Base-by-base conservation (phyloP, 2,113 vertebrate genomes). In the Pedionomus torquatus region DNA sequence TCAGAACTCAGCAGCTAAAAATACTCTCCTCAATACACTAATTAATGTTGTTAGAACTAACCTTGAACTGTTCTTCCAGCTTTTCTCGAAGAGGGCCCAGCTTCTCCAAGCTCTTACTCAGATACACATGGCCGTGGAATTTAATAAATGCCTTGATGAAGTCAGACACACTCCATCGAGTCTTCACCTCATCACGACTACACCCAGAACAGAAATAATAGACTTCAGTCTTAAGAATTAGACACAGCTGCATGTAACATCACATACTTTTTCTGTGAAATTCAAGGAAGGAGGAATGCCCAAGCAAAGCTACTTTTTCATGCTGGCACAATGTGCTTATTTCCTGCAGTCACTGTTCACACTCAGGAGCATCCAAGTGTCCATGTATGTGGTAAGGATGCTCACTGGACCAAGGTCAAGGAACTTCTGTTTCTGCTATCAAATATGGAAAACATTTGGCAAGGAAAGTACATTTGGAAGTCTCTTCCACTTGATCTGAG, bases 81-180 rank as follows among this genome's bases (percentile, higher is more conserved):
- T 98, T 99, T 98, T 99, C 99, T 97, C 99, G 98, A 98, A 99
- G 98, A 71, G 96, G 97, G 93, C 98, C 98, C 97, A 99, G 98
- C 57, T 99, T 99, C 86, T 99, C 99, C 98, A 99, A 97, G 93
- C 98, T 99, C 98, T 99, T 99, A 91, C 99, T 99, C 98, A 99
- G 98, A 97, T 99, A 99, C 81, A 99, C 99, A 66, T 99, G 99
- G 37, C 99, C 99, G n/a, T 99, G 99, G 87, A 99, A 99, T 97
- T 99, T 99, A 98, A 99, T 99, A 98, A 99, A 99, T 25, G 99
- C 98, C 97, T 99, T 99, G 98, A 99, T 99, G 98, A 99, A 99
- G 97, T 99, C 99, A 15, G 99, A 99, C 94, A 99, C 98, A 17
- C 98, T 98, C 99, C 99, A 99, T 97, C 99, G 99, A 96, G 98